Conservation (phyloP, 2,113 vertebrate genomes). For the Cygnus buccinator region DNA sequence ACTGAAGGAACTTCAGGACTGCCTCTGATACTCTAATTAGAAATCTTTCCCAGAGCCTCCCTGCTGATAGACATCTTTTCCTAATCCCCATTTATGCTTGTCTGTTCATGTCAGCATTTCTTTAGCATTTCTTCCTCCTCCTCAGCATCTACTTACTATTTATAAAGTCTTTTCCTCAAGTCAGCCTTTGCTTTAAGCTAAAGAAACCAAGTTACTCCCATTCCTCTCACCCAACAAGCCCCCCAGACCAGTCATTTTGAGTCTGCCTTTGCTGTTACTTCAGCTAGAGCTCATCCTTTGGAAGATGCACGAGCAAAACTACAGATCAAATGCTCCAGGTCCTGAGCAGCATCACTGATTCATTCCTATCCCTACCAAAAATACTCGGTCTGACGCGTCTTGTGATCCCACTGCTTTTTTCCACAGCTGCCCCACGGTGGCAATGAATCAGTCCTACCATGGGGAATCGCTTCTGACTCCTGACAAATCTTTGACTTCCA, state of each 20-base stretch:
- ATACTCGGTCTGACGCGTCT: rapidly evolving
- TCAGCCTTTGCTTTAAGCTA: not conserved
- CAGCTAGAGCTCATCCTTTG: not conserved
- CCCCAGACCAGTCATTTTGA: not conserved
- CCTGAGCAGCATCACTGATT: not conserved
- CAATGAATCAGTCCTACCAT: rapidly evolving
- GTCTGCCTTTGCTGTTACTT: rapidly evolving
- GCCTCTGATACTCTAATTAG: not conserved
- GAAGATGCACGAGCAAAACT: not conserved
- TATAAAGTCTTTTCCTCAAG: not conserved
- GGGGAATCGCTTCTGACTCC: rapidly evolving
- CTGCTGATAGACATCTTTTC: not conserved
- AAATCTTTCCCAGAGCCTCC: not conserved
- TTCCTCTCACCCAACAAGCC: not conserved
- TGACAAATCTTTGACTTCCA: not conserved
- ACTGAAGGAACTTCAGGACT: not conserved
- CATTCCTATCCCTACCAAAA: not conserved
- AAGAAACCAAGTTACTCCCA: rapidly evolving
- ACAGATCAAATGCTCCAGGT: rapidly evolving
- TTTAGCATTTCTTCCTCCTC: not conserved
- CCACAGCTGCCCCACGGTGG: not conserved
- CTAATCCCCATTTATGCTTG: not conserved
- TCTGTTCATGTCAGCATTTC: not conserved
- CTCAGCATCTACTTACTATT: not conserved
- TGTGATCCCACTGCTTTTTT: rapidly evolving